phyloP scores from a whole-genome alignment of 2,113 vertebrate genomes.

The Ammodytes marinus region DNA sequence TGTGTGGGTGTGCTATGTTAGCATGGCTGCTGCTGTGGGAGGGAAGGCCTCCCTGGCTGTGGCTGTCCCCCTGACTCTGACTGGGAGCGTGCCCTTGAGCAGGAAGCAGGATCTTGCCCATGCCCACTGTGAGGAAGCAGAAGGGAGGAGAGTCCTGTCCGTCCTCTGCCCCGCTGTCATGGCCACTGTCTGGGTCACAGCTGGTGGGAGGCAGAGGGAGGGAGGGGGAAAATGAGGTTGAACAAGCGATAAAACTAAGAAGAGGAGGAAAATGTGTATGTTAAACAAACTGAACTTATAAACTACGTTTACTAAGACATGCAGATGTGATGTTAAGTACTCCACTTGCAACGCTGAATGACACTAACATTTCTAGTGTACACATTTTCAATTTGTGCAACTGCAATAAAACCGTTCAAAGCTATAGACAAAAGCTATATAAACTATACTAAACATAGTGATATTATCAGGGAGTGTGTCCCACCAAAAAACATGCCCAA shows the following conservation, averaged over 20 bases:
- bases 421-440: not conserved
- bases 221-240: not conserved
- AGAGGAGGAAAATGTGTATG: not conserved
- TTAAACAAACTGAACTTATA: not conserved
- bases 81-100: conserved; percentile 62
- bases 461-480: not conserved
- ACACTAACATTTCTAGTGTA: not conserved
- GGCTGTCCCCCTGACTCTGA: conserved; percentile 67
- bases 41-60: conserved; percentile 63
- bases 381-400: not conserved
- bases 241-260: not conserved
- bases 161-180: conserved; percentile 94
- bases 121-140: conserved; percentile 96
- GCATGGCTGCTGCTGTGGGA: conserved; percentile 62
- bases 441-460: no score
- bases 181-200: conserved; percentile 95
- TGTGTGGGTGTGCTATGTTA: conserved; percentile 81
- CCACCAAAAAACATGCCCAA: not conserved
- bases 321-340: not conserved
- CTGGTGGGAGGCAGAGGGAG: conserved; percentile 68
- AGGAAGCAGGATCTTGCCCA: conserved; percentile 96
- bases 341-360: not conserved
- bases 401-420: not conserved
- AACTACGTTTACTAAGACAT: not conserved
- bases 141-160: conserved; percentile 90